Base-by-base conservation (phyloP, 1,140 invertebrate genomes). In the Megalopta genalis region DNA sequence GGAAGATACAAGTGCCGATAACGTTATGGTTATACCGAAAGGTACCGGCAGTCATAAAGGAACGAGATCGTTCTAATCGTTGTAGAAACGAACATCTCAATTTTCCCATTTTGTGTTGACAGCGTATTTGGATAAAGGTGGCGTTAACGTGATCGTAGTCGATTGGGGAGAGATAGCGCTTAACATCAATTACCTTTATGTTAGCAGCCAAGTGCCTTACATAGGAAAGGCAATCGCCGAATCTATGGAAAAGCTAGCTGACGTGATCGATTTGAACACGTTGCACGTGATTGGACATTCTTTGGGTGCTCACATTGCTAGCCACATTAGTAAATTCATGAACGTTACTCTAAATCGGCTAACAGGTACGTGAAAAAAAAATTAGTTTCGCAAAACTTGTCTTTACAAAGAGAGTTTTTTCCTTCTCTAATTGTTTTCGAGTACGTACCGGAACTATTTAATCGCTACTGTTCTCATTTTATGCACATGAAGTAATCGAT, bases 221-320 rank as follows among this genome's bases (percentile, higher is more conserved):
- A 23, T 80, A 25, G 78, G 65, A 0, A 62, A 66, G n/a, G 10
- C n/a, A 8, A 21, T 85, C 4, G 85, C 85, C 2, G 32, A 60
- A 60, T 85, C 73, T 18, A 16, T 90, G 0, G 62, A 77, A 16
- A 59, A 79, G 10, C 77, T 87, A 9, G 2, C 23, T 7, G 68
- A 87, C 6, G 91, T 91, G 5, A 66, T 93, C 37, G 85, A 93
- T 23, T 67, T 89, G 39, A 82, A 93, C 0, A 91, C 90, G 21
- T 91, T 95, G n/a, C 96, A 97, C 87, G 88, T 97, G 7, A 93
- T 97, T 52, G 96, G 95, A 0, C 96, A 97, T 88, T 97, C 96
- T 8, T 90, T 97, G 54, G 96, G 96, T 0, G 95, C 95, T 8
- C 96, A 97, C 75, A 93, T 97, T 42, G 94, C 96, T 4, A 96